Evolutionary conservation across 2,888 invertebrate genomes (phyloP), one percentile per base, ranked within the genome.

Genomic region (Lymantria dispar): DNA sequence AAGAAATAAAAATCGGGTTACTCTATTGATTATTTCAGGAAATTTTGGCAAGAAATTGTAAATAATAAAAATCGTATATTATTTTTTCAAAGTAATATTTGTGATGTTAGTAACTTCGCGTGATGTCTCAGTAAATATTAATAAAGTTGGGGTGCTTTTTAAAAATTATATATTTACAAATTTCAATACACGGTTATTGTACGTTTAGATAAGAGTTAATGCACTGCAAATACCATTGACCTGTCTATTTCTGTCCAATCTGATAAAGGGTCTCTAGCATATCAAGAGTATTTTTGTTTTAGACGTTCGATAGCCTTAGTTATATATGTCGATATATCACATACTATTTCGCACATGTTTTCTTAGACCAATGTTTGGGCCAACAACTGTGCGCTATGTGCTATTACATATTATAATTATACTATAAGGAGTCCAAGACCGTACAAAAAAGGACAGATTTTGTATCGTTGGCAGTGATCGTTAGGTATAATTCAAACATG

Each of bases 341-440:
- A 33, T 33, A 10, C 1, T 33, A 7, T 33, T 33, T 33, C 2
- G 33, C 8, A 33, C 36, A 36, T 36, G 5, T n/a, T 50, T 40
- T 40, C 8, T n/a, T n/a, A 33, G 39, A 54, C 45, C 50, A 50
- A 53, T 42, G 31, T 40, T 58, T 58, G 50, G 56, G 47, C 50
- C 49, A 48, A 50, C 30, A 45, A 15, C 45, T 38, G 30, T 38
- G 38, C 29, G 33, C 33, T 33, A 33, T 33, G 10, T 33, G 33
- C 10, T 33, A 8, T 10, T 33, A 33, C 33, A 51, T 39, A 56
- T 59, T 37, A 51, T 54, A 61, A 61, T 42, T 46, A 62, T 39
- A 50, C 48, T 48, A 38, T 46, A 67, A 69, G 70, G 74, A 76
- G 78, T 76, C 57, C 78, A 77, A 78, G 78, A 71, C 76, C 76